Conservation (phyloP, 2,888 invertebrate genomes). For the Drosophila anomalata region DNA sequence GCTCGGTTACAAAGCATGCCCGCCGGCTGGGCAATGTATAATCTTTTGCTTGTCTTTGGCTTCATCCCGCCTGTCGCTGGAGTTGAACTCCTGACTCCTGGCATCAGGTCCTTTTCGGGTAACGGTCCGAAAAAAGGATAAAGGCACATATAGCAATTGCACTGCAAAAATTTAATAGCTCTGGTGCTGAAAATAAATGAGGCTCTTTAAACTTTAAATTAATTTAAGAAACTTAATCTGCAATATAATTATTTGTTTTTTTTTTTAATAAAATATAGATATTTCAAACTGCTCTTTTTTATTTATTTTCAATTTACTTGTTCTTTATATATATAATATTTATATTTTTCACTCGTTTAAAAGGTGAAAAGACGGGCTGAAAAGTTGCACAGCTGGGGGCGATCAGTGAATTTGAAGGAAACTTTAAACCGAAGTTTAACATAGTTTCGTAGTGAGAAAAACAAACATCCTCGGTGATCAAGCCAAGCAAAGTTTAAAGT, state of each 20-base stretch:
- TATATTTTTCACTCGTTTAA: conserved; percentile 19
- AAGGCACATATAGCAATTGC: background rate
- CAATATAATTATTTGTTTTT: background rate
- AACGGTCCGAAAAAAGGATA: background rate
- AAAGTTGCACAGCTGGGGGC: conserved; percentile 54
- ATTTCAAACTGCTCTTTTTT: background rate
- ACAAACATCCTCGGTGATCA: conserved; percentile 25
- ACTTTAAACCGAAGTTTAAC: conserved; percentile 55
- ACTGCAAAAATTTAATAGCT: background rate
- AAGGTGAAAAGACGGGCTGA: conserved; percentile 57
- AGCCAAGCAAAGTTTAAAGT: conserved; percentile 42
- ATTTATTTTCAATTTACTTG: background rate
- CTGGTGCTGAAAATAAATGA: background rate
- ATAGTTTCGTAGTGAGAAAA: conserved; percentile 41
- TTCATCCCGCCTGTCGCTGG: conserved; percentile 40
- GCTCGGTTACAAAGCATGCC: conserved; percentile 71
- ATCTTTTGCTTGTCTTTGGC: conserved; percentile 75
- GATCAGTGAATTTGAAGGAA: conserved; percentile 19
- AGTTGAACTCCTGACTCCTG: conserved; percentile 38
- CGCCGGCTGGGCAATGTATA: conserved; percentile 72
- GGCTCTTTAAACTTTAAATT: background rate
- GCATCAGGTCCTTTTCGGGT: conserved; percentile 16
- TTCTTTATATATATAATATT: conserved; percentile 4
- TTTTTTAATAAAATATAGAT: background rate
- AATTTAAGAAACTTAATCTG: too few relatives aligned